Percentiles rank a stretch among this genome's conserved stretches.
These are phyloP conservation scores for Tinamus guttatus DNA, from an alignment of 2,113 vertebrate species.

Conservation along the genomic window DNA sequence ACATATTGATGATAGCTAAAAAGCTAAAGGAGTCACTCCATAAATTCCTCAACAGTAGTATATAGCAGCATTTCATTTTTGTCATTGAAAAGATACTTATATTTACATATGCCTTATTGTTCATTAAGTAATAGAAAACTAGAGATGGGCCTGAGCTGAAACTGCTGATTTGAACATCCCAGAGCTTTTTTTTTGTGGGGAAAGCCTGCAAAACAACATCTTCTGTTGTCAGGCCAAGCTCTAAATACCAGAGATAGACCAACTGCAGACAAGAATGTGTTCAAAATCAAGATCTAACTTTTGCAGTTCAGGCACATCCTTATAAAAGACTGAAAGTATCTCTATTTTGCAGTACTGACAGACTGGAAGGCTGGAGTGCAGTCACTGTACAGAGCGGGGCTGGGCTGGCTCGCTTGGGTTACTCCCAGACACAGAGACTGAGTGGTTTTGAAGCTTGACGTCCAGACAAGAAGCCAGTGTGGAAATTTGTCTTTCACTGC, in stretches of 20 bases:
- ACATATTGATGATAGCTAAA: conserved; percentile 21
- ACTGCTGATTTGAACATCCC: conserved; percentile 2
- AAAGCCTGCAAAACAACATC: neutral
- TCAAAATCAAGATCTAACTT: conserved; percentile 11
- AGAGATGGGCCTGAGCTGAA: conserved; percentile 47
- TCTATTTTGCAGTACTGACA: neutral
- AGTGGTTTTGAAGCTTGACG: neutral
- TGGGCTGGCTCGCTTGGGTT: neutral
- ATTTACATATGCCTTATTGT: conserved; percentile 44
- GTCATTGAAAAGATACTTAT: conserved; percentile 26
- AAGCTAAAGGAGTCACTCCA: conserved; percentile 9
- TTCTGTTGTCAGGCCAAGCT: neutral
- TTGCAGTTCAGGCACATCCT: conserved; percentile 52
- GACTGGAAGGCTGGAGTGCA: fast-evolving
- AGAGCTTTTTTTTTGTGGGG: neutral
- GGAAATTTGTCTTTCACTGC: conserved; percentile 6
- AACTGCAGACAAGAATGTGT: fast-evolving
- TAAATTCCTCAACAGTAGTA: conserved; percentile 22
- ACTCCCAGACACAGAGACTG: neutral
- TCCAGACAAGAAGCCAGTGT: neutral
- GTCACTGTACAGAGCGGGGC: fast-evolving
- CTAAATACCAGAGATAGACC: neutral
- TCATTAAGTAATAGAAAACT: conserved; percentile 29
- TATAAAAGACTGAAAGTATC: neutral
- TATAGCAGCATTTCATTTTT: conserved; percentile 66